Evolutionary conservation across 2,113 vertebrate species (phyloP), one percentile per base, ranked within the genome.

Genomic region (Dicrurus megarhynchus): DNA sequence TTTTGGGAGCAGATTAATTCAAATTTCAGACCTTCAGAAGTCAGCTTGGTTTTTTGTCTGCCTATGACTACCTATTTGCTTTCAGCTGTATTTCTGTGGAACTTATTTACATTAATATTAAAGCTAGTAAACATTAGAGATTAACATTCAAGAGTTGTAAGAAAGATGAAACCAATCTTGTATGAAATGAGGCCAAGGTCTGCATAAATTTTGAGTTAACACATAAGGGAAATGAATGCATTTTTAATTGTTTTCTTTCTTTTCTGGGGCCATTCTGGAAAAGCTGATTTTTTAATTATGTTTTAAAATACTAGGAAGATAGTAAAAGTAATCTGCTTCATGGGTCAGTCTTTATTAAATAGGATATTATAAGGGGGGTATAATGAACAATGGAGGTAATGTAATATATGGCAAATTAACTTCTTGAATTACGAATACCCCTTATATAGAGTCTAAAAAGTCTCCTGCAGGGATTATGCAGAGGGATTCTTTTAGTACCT

Each of bases 171-270:
- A 80, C 57, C 90, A 94, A 96, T 97, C 61, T 96, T 92, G 46
- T 96, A 80, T 97, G 92, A 97, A 97, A 97, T 96, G 96, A 98
- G 92, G 88, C 90, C 92, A 96, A 95, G 57, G 76, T 94, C 93
- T 94, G 53, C 69, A 86, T 93, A 96, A 88, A 91, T 95, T 89
- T 27, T 91, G 67, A 93, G 60, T 94, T 95, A 95, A 82, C 39
- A 88, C 71, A 69, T 94, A 74, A 87, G 77, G 65, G 78, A 97
- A 94, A 79, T 81, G 3, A 81, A 89, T 91, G 16, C 41, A 90
- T 91, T 75, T 97, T 93, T 91, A 95, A 93, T 88, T 95, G 57
- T 93, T 96, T 97, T 75, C 85, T 86, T 85, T 84, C 27, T 59
- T 74, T 77, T 90, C 35, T 84, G 42, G 9, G n/a, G 18, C 21